phyloP scores from a whole-genome alignment of 2,888 invertebrate species.

The Calameuta idolon region DNA sequence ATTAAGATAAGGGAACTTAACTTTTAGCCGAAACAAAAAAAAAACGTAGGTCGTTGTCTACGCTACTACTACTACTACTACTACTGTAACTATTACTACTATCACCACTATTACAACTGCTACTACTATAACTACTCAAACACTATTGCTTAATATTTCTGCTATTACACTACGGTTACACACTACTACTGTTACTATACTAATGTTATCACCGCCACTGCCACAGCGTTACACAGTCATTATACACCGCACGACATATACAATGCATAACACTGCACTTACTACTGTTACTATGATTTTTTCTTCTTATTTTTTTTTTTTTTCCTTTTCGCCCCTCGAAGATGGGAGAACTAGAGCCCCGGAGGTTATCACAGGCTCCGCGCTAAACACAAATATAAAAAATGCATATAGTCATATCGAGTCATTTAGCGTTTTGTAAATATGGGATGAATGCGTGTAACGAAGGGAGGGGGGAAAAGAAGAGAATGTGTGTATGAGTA shows the following conservation, averaged over 20 bases:
- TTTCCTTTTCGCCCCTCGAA: slow-evolving; percentile 13
- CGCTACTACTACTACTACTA: background rate
- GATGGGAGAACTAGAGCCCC: slow-evolving; percentile 15
- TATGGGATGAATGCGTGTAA: slow-evolving; percentile 28
- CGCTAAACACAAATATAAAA: slow-evolving; percentile 31
- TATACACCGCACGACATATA: background rate
- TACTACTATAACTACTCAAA: background rate
- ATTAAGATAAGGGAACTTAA: slow-evolving; percentile 53
- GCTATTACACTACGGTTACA: slow-evolving; percentile 18
- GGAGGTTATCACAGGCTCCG: slow-evolving; percentile 30
- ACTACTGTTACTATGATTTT: background rate
- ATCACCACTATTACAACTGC: no score
- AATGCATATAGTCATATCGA: slow-evolving; percentile 66
- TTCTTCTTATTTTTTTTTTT: background rate
- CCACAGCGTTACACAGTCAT: background rate
- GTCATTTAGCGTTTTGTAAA: slow-evolving; percentile 65
- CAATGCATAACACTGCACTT: background rate
- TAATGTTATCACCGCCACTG: background rate
- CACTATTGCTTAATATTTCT: background rate
- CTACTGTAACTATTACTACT: background rate
- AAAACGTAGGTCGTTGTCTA: background rate
- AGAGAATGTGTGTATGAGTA: slow-evolving; percentile 13
- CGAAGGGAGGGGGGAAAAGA: slow-evolving; percentile 16
- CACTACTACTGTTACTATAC: background rate
- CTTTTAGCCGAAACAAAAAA: slow-evolving; percentile 40